Conservation (phyloP, 2,888 invertebrate genomes). For the Pandemis corylana region DNA sequence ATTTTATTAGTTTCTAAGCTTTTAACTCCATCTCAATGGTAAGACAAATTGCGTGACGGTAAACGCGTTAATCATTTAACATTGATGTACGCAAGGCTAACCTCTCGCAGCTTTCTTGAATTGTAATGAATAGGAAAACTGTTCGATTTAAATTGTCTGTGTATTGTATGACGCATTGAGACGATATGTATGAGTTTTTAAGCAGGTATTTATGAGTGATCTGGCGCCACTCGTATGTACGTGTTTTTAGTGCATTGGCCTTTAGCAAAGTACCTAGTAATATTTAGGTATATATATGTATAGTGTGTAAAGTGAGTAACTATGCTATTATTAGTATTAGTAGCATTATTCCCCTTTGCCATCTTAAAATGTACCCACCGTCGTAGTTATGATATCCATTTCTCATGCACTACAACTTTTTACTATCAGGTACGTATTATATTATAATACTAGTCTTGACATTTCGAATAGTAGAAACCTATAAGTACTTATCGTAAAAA, state of each 20-base stretch:
- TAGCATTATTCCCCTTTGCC: neutral
- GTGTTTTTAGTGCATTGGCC: neutral
- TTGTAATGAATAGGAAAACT: constrained; percentile 28
- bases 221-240: neutral
- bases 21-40: neutral
- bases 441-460: too few relatives aligned
- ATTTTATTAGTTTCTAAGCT: neutral
- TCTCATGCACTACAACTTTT: too few relatives aligned
- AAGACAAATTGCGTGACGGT: neutral
- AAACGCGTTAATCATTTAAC: neutral
- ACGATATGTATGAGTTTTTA: constrained; percentile 2
- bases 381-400: too few relatives aligned
- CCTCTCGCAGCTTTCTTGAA: constrained; percentile 15
- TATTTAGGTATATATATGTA: neutral
- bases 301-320: neutral
- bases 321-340: neutral
- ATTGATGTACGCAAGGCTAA: constrained; percentile 19
- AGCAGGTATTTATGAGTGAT: constrained; percentile 9
- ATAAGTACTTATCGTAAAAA: too few relatives aligned
- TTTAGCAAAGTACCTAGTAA: neutral
- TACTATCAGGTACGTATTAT: too few relatives aligned
- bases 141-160: neutral
- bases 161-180: constrained; percentile 12
- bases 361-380: neutral
- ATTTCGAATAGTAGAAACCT: too few relatives aligned